Conservation (phyloP, 2,888 invertebrate species). For the Lasioglossum figueresi region DNA sequence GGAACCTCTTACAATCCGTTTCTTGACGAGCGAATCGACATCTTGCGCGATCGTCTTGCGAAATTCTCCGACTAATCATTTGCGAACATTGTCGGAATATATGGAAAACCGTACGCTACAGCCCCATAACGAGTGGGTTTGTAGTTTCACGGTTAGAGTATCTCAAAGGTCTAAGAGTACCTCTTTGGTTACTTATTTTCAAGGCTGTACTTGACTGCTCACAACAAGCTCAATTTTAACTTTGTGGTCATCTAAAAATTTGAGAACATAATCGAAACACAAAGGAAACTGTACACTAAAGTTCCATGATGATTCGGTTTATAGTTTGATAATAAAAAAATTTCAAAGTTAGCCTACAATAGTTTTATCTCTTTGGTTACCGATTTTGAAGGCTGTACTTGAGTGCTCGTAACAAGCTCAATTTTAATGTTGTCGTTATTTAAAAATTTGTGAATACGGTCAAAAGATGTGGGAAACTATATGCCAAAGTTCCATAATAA, state of each 20-base stretch:
- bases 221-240: neutral
- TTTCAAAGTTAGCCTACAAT: too few relatives aligned
- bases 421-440: too few relatives aligned
- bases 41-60: neutral
- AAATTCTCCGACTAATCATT: neutral
- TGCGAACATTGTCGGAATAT: neutral
- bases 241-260: neutral
- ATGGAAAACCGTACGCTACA: neutral
- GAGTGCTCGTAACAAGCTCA: too few relatives aligned
- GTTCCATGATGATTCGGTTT: neutral
- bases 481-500: too few relatives aligned
- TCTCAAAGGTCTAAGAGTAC: neutral
- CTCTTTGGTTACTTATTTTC: neutral
- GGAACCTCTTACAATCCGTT: slow-evolving; percentile 44
- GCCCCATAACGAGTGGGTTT: neutral
- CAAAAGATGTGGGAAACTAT: too few relatives aligned
- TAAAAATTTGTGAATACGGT: too few relatives aligned
- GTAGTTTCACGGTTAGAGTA: neutral
- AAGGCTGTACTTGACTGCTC: neutral
- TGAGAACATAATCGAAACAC: too few relatives aligned
- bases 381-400: too few relatives aligned
- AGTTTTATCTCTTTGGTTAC: too few relatives aligned
- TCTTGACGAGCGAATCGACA: slow-evolving; percentile 27
- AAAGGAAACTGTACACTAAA: too few relatives aligned
- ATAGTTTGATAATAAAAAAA: too few relatives aligned